These are phyloP conservation scores for Lathronympha strigana DNA, from an alignment of 2,888 invertebrate species.

Conservation along the genomic window DNA sequence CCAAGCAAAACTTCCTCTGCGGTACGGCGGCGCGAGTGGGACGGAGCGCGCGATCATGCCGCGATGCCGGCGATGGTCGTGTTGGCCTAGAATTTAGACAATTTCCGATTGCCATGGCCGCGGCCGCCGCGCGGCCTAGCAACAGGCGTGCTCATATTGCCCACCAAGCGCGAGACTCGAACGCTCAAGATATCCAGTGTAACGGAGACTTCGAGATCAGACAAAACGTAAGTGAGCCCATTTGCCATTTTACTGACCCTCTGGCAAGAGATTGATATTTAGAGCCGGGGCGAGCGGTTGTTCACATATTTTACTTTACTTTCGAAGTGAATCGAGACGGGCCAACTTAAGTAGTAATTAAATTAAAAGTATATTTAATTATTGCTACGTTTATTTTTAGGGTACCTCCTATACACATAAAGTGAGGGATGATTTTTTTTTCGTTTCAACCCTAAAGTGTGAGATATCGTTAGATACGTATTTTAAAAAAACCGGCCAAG, in stretches of 20 bases:
- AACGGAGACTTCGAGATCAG: background rate
- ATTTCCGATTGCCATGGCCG: conserved; percentile 75
- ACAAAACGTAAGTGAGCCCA: background rate
- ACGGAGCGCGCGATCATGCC: conserved; percentile 50
- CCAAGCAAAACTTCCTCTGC: conserved; percentile 3
- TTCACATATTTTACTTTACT: background rate
- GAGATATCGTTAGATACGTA: too few species aligned
- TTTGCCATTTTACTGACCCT: background rate
- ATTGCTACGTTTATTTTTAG: too few species aligned
- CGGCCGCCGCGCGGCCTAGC: conserved; percentile 42
- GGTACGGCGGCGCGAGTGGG: conserved; percentile 57
- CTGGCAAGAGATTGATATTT: background rate
- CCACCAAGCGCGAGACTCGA: background rate
- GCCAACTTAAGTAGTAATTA: background rate
- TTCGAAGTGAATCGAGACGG: background rate
- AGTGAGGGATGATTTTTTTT: too few species aligned
- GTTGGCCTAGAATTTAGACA: conserved; percentile 78
- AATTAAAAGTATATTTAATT: too few species aligned
- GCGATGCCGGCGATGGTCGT: conserved; percentile 57
- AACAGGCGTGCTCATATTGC: conserved; percentile 15
- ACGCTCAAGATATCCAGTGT: background rate
- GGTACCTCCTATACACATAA: too few species aligned
- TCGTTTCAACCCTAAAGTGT: too few species aligned
- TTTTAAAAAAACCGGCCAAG: too few species aligned
- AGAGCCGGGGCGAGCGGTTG: background rate